These are phyloP conservation scores for Actinopyga echinites DNA, from an alignment of 53 echinoderm and acorn worm species.

Conservation along the genomic window DNA sequence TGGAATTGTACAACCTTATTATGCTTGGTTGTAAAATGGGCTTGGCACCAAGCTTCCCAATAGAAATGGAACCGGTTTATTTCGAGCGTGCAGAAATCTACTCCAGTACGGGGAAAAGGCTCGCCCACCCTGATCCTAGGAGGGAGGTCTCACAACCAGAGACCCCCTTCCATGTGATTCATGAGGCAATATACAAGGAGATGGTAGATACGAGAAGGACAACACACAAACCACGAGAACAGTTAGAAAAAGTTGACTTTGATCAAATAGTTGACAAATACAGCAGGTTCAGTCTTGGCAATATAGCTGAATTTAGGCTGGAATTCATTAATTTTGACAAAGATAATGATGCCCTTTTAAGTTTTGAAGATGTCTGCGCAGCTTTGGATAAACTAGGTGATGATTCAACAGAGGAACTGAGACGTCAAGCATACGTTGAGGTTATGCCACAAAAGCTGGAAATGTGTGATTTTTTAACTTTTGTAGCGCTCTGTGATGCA, in stretches of 20 bases:
- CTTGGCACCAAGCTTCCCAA: conserved; percentile 99
- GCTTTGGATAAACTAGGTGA: conserved; percentile 91
- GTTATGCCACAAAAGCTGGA: conserved; percentile 86
- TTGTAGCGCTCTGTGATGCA: conserved; percentile 85
- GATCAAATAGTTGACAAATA: conserved; percentile 78
- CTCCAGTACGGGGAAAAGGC: conserved; percentile 84
- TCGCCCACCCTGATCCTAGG: conserved; percentile 65
- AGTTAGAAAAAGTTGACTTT: conserved; percentile 89
- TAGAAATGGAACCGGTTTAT: conserved; percentile 91
- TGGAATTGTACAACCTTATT: conserved; percentile 34
- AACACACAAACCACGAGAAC: conserved; percentile 76
- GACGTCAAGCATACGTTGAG: conserved; percentile 83
- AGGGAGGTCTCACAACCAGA: conserved; percentile 70
- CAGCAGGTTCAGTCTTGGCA: conserved; percentile 79
- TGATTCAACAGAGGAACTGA: conserved; percentile 77
- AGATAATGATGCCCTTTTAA: conserved; percentile 88
- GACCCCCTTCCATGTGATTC: conserved; percentile 80
- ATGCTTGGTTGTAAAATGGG: conserved; percentile 80
- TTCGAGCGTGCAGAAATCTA: conserved; percentile 96
- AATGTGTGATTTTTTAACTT: conserved; percentile 96
- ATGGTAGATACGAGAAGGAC: conserved; percentile 78
- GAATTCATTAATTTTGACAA: conserved; percentile 89
- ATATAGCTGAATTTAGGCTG: conserved; percentile 95
- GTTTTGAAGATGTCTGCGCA: conserved; percentile 84
- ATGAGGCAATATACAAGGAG: conserved; percentile 92